Base-by-base conservation (phyloP, 2,113 vertebrate genomes). In the Engraulis encrasicolus region DNA sequence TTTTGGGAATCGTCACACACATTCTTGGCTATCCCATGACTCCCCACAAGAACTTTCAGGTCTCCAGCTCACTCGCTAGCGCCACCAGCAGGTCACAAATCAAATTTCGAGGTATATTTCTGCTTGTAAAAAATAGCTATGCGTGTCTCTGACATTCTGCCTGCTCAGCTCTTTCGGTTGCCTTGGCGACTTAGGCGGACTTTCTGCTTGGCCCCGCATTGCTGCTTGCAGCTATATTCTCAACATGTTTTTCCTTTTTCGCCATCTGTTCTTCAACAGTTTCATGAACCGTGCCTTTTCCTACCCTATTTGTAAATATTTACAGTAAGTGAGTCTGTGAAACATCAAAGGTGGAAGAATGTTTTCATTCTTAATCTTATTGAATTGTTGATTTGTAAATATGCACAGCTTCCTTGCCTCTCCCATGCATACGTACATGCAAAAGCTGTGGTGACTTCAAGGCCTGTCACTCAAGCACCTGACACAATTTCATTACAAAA, bases 251-350 rank as follows among this genome's bases (percentile, higher is more conserved):
- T 34, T 34, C 9, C 9, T 2, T 23, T 40, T 83, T 78, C 7
- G 19, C 2, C 54, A 84, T 38, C 80, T 80, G 58, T 48, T 17
- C 6, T 17, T 36, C 19, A 14, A 45, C 66, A 37, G 40, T 49
- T 36, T 81, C 38, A 50, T 40, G 36, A 58, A 40, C 34, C 19
- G 11, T 50, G 52, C 78, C 31, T n/a, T 83, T 80, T n/a, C n/a
- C n/a, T n/a, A n/a, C n/a, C 37, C 49, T 36, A 48, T 31, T 38
- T 49, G 15, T 27, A n/a, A 78, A 78, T 78, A 81, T 37, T 48
- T 83, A n/a, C 36, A 15, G 15, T 54, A 78, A 81, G 49, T 12
- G 7, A 82, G 74, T 38, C 38, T 50, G n/a, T 80, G 80, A 74
- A 79, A 80, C n/a, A 31, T 84, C 45, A 52, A 52, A 78, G 31